Evolutionary conservation across 1,140 invertebrate genomes (phyloP).

Genomic region (Ceratosolen fusciceps): DNA sequence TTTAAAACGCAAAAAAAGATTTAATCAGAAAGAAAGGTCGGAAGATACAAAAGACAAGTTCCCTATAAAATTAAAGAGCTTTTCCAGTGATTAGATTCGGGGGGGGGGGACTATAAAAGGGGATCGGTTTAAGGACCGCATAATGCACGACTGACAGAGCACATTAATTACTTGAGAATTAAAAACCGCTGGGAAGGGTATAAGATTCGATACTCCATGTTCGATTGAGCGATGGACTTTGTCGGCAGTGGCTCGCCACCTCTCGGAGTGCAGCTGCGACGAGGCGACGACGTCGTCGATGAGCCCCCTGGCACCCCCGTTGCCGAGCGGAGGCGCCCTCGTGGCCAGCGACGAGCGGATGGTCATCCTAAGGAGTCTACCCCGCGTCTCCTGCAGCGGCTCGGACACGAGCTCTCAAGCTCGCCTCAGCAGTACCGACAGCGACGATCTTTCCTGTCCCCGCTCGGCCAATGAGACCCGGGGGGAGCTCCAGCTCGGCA

Average conservation of each 20-base stretch:
- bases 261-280: constrained; percentile 60
- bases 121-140: too few relatives aligned
- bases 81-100: too few relatives aligned
- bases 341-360: constrained; percentile 72
- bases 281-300: constrained; percentile 54
- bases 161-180: too few relatives aligned
- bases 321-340: constrained; percentile 59
- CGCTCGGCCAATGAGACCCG: constrained; percentile 64
- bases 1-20: too few relatives aligned
- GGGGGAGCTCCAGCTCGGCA: constrained; percentile 70
- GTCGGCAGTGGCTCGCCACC: constrained; percentile 53
- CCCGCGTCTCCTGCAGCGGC: constrained; percentile 53
- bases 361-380: constrained; percentile 66
- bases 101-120: too few relatives aligned
- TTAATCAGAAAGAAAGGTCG: too few relatives aligned
- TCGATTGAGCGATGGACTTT: too few relatives aligned
- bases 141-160: too few relatives aligned
- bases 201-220: too few relatives aligned
- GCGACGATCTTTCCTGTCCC: constrained; percentile 53
- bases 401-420: constrained; percentile 19
- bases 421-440: constrained; percentile 39
- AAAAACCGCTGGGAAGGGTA: too few relatives aligned
- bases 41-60: too few relatives aligned
- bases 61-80: too few relatives aligned
- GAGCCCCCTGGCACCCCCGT: constrained; percentile 59